phyloP scores from a whole-genome alignment of 2,888 invertebrate species.

The Polymixis lichenea region DNA sequence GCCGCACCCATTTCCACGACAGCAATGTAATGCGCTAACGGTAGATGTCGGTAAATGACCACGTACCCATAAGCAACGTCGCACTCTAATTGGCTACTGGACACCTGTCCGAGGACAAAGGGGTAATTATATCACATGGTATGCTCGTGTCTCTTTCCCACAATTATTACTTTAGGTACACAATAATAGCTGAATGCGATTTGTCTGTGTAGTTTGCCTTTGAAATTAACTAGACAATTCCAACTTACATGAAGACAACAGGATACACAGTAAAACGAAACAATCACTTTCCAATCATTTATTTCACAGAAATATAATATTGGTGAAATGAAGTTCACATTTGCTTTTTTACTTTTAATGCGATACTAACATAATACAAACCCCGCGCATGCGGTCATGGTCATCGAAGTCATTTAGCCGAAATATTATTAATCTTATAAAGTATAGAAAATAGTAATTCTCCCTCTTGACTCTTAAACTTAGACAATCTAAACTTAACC shows the following conservation, averaged over 20 bases:
- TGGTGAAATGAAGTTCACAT: conserved; percentile 26
- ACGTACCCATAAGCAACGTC: not conserved
- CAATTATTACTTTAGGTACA: not conserved
- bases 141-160: not conserved
- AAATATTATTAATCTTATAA: conserved; percentile 1
- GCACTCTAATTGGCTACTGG: not conserved
- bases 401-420: conserved; percentile 29
- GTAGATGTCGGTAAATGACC: conserved; percentile 19
- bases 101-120: not conserved
- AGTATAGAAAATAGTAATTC: conserved; percentile 52
- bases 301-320: conserved; percentile 63
- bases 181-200: no score
- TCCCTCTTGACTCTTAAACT: conserved; percentile 31
- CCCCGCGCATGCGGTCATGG: conserved; percentile 11
- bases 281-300: conserved; percentile 56
- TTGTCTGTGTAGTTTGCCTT: not conserved
- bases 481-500: conserved; percentile 26
- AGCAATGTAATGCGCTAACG: not conserved
- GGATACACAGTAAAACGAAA: conserved; percentile 21
- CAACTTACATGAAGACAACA: not conserved
- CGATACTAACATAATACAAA: conserved; percentile 26
- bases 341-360: conserved; percentile 12
- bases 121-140: not conserved
- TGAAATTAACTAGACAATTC: not conserved
- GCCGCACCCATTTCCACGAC: not conserved